Evolutionary conservation across 2,888 invertebrate genomes (phyloP).

Genomic region (Aleiodes testaceus): DNA sequence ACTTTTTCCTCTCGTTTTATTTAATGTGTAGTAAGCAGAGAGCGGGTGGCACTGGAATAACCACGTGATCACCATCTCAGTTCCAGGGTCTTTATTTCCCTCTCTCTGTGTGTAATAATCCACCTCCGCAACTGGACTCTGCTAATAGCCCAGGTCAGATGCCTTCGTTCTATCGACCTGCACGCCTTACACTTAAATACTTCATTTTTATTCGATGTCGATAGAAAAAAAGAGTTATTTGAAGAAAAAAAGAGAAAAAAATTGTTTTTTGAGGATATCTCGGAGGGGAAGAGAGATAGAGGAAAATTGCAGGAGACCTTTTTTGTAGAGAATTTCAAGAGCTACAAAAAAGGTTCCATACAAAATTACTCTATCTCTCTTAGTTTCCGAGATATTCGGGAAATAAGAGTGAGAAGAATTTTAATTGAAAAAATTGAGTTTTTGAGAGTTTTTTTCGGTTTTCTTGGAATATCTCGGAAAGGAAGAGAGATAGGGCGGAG

Average conservation of each 20-base stretch:
- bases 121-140: constrained; percentile 45
- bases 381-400: too few species aligned
- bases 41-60: constrained; percentile 48
- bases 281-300: neutral
- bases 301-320: too few species aligned
- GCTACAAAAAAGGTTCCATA: too few species aligned
- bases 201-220: constrained; percentile 16
- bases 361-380: too few species aligned
- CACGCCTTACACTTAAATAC: constrained; percentile 18
- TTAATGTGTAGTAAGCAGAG: constrained; percentile 33
- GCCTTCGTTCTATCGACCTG: constrained; percentile 33
- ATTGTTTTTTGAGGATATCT: neutral
- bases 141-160: constrained; percentile 37
- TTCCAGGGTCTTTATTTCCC: constrained; percentile 16
- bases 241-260: neutral
- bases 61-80: constrained; percentile 48
- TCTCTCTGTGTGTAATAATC: constrained; percentile 23
- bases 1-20: constrained; percentile 34
- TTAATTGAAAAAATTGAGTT: too few species aligned
- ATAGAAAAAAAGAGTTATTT: neutral
- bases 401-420: too few species aligned
- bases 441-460: too few species aligned
- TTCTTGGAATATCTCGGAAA: neutral
- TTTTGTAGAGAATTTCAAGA: too few species aligned
- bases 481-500: too few species aligned